Conservation (phyloP, 2,113 vertebrate genomes). For the Ondatra zibethicus region DNA sequence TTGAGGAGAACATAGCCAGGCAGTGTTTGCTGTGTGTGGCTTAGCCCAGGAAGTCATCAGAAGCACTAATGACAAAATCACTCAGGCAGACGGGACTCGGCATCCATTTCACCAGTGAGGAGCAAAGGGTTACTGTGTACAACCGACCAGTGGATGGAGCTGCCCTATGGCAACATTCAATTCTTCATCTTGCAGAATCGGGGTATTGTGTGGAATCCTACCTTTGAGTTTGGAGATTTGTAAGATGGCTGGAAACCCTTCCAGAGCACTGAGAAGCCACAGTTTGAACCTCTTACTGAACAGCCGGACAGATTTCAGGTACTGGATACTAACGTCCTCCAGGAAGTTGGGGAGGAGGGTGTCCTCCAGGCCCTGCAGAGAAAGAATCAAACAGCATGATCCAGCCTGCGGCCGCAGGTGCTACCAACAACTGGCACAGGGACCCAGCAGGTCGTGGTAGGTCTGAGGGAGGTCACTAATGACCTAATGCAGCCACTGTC, state of each 20-base stretch:
- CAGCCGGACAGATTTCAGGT: slow-evolving; percentile 78
- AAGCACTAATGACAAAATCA: not conserved
- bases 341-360: slow-evolving; percentile 84
- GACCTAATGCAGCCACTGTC: not conserved
- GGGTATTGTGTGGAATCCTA: slow-evolving; percentile 44
- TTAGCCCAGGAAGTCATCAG: no score
- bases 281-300: slow-evolving; percentile 84
- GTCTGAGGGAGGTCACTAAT: not conserved
- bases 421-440: not conserved
- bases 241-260: slow-evolving; percentile 74
- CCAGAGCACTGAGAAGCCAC: slow-evolving; percentile 82
- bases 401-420: fast-evolving
- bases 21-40: no score
- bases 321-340: slow-evolving; percentile 80
- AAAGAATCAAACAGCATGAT: not conserved
- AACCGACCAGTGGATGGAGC: fast-evolving
- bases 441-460: no score
- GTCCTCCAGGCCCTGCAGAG: slow-evolving; percentile 83
- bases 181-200: not conserved
- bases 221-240: slow-evolving; percentile 82
- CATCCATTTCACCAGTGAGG: fast-evolving
- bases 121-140: fast-evolving
- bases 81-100: fast-evolving
- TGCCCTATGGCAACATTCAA: not conserved
- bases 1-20: not conserved